Evolutionary conservation across 2,888 invertebrate species (phyloP).

Genomic region (Andricus curvator): DNA sequence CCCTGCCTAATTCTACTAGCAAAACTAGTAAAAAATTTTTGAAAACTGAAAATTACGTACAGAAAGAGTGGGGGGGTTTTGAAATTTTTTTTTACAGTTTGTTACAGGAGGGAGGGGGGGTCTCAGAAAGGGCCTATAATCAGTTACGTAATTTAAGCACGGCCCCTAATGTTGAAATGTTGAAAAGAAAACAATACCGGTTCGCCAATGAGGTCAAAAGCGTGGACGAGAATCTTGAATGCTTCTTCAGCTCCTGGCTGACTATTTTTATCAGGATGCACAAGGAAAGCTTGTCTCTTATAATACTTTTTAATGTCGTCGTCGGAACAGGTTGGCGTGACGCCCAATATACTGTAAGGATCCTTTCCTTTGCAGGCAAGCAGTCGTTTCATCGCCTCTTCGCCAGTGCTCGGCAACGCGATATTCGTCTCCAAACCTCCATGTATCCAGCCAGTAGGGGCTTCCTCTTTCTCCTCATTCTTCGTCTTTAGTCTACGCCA

Average conservation of each 20-base stretch:
- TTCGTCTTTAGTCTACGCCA: constrained; percentile 81
- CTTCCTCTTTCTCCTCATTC: constrained; percentile 76
- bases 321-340: constrained; percentile 92
- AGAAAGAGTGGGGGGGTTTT: too few relatives aligned
- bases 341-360: constrained; percentile 95
- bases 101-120: too few relatives aligned
- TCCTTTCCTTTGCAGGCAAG: constrained; percentile 97
- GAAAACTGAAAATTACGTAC: too few relatives aligned
- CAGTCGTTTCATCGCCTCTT: constrained; percentile 96
- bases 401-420: constrained; percentile 91
- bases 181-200: constrained; percentile 81
- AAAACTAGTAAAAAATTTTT: too few relatives aligned
- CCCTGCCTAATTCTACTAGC: too few relatives aligned
- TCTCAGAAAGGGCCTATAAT: too few relatives aligned
- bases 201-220: constrained; percentile 96
- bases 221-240: constrained; percentile 96
- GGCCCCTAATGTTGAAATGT: too few relatives aligned
- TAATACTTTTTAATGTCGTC: constrained; percentile 97
- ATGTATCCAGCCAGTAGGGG: constrained; percentile 77
- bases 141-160: too few relatives aligned
- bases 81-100: too few relatives aligned
- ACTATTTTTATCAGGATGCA: constrained; percentile 97
- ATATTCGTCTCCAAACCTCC: constrained; percentile 86
- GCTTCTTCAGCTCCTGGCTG: constrained; percentile 97
- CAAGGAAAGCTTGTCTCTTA: constrained; percentile 94